Evolutionary conservation across 2,113 vertebrate genomes (phyloP), one percentile per base, ranked within the genome.

Genomic region (Hippocampus abdominalis): DNA sequence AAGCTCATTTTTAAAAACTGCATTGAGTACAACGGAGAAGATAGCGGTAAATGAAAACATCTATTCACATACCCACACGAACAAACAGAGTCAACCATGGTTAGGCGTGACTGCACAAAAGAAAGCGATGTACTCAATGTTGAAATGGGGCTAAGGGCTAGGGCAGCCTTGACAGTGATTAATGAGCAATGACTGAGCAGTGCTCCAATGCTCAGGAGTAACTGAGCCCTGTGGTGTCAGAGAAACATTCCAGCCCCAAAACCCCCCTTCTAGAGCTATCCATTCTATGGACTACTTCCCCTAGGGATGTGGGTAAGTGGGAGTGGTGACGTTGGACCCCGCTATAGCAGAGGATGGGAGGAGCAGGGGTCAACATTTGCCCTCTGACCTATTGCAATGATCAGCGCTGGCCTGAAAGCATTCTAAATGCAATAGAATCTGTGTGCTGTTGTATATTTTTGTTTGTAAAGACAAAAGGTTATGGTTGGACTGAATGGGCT

Each of bases 1-100:
- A 99, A 98, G 90, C 95, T 95, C 73, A 99, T 99, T 91, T 99
- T 99, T 91, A 94, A 94, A 84, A 98, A 99, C 85, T 99, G 97
- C 64, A 88, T 93, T 2, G 95, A 98, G 83, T 99, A 99, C 84
- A 99, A 99, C 16, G 97, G 97, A 48, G 95, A 97, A 69, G 94
- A 93, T 78, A 99, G 97, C 42, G 97, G 97, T 99, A 92, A 94
- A 89, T 75, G 2, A 72, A 46, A 42, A 44, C n/a, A 66, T 18
- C 39, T 60, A 9, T 64, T 46, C 40, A 44, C 40, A 25, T 63
- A 68, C 25, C 20, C 67, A 71, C 44, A 69, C 62, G 64, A 62
- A 56, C 4, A n/a, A 5, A 64, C 8, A 51, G 36, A 11, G 16
- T 72, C 40, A 51, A 71, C 62, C 42, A 53, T 62, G 70, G 74